Base-by-base conservation (phyloP, 1,140 invertebrate genomes). In the Philopotamus ludificatus region DNA sequence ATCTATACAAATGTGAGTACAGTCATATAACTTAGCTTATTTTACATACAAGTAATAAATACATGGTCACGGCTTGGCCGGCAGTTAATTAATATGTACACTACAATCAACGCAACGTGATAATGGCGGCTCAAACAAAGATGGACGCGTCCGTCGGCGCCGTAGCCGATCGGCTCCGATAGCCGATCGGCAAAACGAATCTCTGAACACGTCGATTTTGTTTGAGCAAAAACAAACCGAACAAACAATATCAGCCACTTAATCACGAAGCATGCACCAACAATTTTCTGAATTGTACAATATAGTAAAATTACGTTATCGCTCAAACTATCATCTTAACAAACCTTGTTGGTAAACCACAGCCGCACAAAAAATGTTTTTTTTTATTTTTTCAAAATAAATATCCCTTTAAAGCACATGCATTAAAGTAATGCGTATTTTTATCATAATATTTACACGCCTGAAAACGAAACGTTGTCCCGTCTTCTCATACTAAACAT, bases 31-130 rank as follows among this genome's bases (percentile, higher is more conserved):
- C 62, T 65, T 20, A 39, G 49, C 50, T 59, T 64, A 55, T 41
- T n/a, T n/a, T n/a, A n/a, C n/a, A n/a, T n/a, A n/a, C n/a, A n/a
- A n/a, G n/a, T n/a, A n/a, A n/a, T n/a, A n/a, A 47, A 53, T 63
- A 70, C 54, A 62, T 70, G 67, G 67, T 70, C 67, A 66, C 61
- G 67, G 64, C 60, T 34, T 45, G 9, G 67, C 67, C 67, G 63
- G 65, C 55, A 65, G 55, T 69, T 55, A 51, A 7, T 22, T 45
- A n/a, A n/a, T n/a, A n/a, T n/a, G n/a, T n/a, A n/a, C n/a, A n/a
- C n/a, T n/a, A n/a, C n/a, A n/a, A n/a, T n/a, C n/a, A n/a, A n/a
- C n/a, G n/a, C n/a, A n/a, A n/a, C n/a, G n/a, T n/a, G n/a, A n/a
- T n/a, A n/a, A n/a, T n/a, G n/a, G n/a, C n/a, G n/a, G n/a, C n/a